Percentiles rank a stretch among this genome's conserved stretches.
phyloP scores from a whole-genome alignment of 64 coral and sea anemone species.

The Pocillopora damicornis region DNA sequence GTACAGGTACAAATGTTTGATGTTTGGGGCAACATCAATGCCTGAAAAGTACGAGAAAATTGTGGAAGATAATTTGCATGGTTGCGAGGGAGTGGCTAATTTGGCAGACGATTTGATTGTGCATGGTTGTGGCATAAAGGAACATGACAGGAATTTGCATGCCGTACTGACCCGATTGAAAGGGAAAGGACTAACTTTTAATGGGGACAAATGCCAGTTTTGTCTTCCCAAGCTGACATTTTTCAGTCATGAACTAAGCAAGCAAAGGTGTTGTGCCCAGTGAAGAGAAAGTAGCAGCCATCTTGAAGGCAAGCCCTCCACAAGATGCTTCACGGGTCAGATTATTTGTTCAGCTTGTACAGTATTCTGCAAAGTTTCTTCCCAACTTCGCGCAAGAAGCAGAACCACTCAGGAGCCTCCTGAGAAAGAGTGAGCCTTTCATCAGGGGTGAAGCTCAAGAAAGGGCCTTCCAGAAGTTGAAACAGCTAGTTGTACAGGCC shows the following conservation, averaged over 20 bases:
- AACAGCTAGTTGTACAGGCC: constrained; percentile 17
- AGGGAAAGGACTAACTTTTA: constrained; percentile 24
- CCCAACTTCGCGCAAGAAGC: constrained; percentile 25
- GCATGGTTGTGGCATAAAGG: constrained; percentile 3
- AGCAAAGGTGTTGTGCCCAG: constrained; percentile 9
- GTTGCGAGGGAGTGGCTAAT: constrained; percentile 28
- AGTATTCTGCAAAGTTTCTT: constrained; percentile 44
- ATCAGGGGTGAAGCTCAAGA: neutral
- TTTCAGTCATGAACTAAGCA: constrained; percentile 52
- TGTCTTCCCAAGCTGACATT: constrained; percentile 22
- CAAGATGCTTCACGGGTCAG: constrained; percentile 14
- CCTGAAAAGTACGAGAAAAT: constrained; percentile 45
- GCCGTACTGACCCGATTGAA: constrained; percentile 1
- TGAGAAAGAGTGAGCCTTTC: constrained; percentile 27
- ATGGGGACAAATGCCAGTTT: constrained; percentile 36
- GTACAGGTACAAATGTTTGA: neutral
- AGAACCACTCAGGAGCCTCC: constrained; percentile 15
- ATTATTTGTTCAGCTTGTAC: constrained; percentile 46
- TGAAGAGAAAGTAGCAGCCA: constrained; percentile 46
- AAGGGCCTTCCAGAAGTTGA: constrained; percentile 21
- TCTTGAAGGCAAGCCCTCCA: constrained; percentile 22
- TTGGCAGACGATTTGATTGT: constrained; percentile 27
- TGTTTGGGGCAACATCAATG: constrained; percentile 35
- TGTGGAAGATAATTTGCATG: constrained; percentile 17
- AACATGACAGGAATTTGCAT: neutral